Conservation (phyloP, 2,888 invertebrate genomes). For the Dastarcus helophoroides region DNA sequence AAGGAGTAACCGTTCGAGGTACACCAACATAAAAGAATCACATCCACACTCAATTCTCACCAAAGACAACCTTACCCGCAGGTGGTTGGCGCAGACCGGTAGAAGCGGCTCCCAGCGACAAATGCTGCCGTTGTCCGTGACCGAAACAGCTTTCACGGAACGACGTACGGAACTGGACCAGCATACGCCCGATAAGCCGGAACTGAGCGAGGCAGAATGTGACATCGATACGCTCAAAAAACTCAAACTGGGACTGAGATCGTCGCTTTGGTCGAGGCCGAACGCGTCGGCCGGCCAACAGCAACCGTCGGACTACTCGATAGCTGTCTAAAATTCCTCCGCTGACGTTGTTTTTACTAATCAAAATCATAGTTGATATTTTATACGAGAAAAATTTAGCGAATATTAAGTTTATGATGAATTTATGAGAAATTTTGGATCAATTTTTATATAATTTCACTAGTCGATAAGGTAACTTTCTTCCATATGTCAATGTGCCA, state of each 20-base stretch:
- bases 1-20: conserved; percentile 57
- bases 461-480: conserved; percentile 11
- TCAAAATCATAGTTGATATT: conserved; percentile 24
- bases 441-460: conserved; percentile 18
- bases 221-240: conserved; percentile 65
- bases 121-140: conserved; percentile 49
- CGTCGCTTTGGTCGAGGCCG: conserved; percentile 59
- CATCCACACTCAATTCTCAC: conserved; percentile 18
- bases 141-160: conserved; percentile 44
- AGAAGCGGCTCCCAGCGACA: conserved; percentile 40
- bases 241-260: conserved; percentile 56
- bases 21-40: conserved; percentile 26
- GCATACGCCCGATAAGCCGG: conserved; percentile 42
- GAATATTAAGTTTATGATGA: conserved; percentile 24
- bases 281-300: conserved; percentile 47
- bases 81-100: conserved; percentile 42
- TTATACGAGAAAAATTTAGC: conserved; percentile 29
- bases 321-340: conserved; percentile 63
- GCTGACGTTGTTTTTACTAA: conserved; percentile 11
- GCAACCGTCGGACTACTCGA: conserved; percentile 61
- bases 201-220: conserved; percentile 58
- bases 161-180: conserved; percentile 30
- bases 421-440: conserved; percentile 23
- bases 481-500: conserved; percentile 26
- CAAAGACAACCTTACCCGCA: conserved; percentile 24